A percentile compares a stretch with the other conserved stretches of the same genome.
Evolutionary conservation across 2,113 vertebrate species (phyloP).

Genomic region (Larimichthys polyactis): DNA sequence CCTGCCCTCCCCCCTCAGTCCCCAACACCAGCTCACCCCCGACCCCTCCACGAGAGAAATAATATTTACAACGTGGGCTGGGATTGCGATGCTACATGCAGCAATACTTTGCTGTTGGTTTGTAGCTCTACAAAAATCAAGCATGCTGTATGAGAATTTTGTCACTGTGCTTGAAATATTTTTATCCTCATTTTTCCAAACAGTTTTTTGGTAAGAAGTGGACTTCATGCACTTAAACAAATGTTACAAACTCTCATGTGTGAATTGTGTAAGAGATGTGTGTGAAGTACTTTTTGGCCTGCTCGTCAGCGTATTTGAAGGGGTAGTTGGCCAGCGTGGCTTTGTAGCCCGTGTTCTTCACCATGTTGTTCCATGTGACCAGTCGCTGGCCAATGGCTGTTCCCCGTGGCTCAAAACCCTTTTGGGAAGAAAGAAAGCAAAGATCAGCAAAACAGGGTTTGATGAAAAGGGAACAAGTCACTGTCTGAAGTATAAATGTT

Average conservation of each 20-base stretch:
- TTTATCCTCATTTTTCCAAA: background rate
- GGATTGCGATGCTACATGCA: background rate
- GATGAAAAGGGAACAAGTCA: too few relatives aligned
- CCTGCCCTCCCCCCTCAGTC: background rate
- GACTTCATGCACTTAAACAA: background rate
- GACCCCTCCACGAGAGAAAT: background rate
- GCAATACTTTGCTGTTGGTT: background rate
- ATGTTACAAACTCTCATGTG: background rate
- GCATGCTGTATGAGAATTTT: too few relatives aligned
- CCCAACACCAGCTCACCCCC: background rate
- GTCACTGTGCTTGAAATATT: too few relatives aligned
- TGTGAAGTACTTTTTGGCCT: conserved; percentile 91
- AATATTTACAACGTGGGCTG: background rate
- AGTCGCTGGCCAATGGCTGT: conserved; percentile 97
- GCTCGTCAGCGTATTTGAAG: conserved; percentile 98
- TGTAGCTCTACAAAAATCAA: background rate
- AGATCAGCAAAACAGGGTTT: background rate
- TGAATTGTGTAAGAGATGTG: background rate
- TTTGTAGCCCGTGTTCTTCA: conserved; percentile 99
- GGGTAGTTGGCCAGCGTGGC: conserved; percentile 98
- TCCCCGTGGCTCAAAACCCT: conserved; percentile 98
- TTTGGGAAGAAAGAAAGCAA: conserved; percentile 7
- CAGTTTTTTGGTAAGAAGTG: background rate
- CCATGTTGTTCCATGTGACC: conserved; percentile 99
- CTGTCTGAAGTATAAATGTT: background rate